These are phyloP conservation scores for Sphecodes monilicornis DNA, from an alignment of 2,888 invertebrate species.

Conservation along the genomic window DNA sequence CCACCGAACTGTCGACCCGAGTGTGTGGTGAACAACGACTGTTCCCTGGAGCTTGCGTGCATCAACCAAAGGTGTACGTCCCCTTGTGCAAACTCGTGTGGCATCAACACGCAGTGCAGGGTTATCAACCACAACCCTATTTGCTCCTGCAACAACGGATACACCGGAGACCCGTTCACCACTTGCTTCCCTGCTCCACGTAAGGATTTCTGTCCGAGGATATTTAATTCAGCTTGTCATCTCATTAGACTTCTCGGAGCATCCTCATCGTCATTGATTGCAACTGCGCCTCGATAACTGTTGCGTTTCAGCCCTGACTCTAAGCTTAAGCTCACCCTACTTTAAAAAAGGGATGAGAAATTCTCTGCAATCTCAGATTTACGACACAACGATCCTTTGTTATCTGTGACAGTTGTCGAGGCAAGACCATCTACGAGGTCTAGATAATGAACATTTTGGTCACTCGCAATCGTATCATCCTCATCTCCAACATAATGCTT, in stretches of 20 bases:
- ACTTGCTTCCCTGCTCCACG: conserved; percentile 86
- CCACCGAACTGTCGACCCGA: conserved; percentile 94
- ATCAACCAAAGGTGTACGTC: conserved; percentile 91
- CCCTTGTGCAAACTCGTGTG: conserved; percentile 92
- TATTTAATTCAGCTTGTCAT: not conserved
- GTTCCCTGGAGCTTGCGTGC: conserved; percentile 92
- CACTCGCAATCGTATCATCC: not conserved
- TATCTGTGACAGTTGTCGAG: not conserved
- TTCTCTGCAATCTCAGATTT: not conserved
- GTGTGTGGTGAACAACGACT: conserved; percentile 92
- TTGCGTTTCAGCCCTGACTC: not conserved
- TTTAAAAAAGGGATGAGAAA: not conserved
- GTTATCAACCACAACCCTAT: conserved; percentile 93
- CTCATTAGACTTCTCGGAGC: not conserved
- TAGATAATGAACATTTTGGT: not conserved
- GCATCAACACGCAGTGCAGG: conserved; percentile 91
- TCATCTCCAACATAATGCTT: not conserved
- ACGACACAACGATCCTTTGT: not conserved
- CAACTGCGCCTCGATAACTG: not conserved
- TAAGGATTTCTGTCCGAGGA: conserved; percentile 55
- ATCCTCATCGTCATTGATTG: not conserved
- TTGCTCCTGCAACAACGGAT: conserved; percentile 92
- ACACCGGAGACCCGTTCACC: conserved; percentile 90
- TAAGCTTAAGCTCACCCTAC: not conserved
- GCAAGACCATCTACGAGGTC: not conserved